Evolutionary conservation across 2,113 vertebrate genomes (phyloP).

Genomic region (human): GRCh38 chr12:99705501-99706000

Average conservation of each 20-base stretch:
- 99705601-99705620: neutral
- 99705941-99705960: neutral
- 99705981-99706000: conserved; percentile 5
- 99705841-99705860: neutral
- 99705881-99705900: neutral
- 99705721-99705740: neutral
- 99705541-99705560: neutral
- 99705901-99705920: neutral
- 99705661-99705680: neutral
- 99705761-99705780: neutral
- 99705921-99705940: neutral
- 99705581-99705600: neutral
- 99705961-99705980: neutral
- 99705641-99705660: neutral
- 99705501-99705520: neutral
- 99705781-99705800: neutral
- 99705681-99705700: neutral
- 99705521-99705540: neutral
- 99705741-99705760: neutral
- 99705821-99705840: conserved; percentile 1
- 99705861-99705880: neutral
- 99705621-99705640: conserved; percentile 27
- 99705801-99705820: neutral
- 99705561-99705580: conserved; percentile 39
- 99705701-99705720: neutral